Base-by-base conservation (phyloP, 1,140 invertebrate species). In the Dryas iulia region DNA sequence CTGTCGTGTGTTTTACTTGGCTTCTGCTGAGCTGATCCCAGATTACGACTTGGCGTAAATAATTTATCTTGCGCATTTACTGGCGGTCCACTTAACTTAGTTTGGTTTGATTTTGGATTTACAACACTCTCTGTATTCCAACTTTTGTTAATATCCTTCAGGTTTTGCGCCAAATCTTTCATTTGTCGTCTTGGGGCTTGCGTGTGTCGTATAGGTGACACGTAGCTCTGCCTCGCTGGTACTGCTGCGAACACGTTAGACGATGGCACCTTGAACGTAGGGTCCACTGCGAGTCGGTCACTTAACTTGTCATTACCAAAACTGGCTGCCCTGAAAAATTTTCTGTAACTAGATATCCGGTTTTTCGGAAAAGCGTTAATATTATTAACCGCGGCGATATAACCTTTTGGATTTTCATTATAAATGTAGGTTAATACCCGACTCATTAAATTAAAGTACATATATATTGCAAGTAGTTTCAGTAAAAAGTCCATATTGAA, bases 351-450 rank as follows among this genome's bases (percentile, higher is more conserved):
- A 26, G 72, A 74, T 10, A 78, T 31, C 56, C 60, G 62, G 3
- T 63, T 69, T 18, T 71, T 78, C 3, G 70, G 12, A 52, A 74
- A 78, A 1, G 61, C n/a, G 18, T 56, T 72, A 23, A 67, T 53
- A 47, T 21, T 68, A 14, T 66, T 71, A 0, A 63, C 64, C 1
- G 71, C n/a, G 5, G 68, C 59, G 0, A 82, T 35, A 35, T 76
- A 83, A 6, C 78, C 76, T 7, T 71, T 76, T 1, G 78, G 73
- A 25, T 67, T 77, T 10, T 83, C 82, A 26, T 86, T 77, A 59
- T 81, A 83, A 0, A 83, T 76, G 59, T 85, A 81, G 73, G 73
- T 79, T 12, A 69, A 54, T 1, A 78, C 73, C 1, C 76, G 61
- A 7, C 68, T 25, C 10, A 79, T 59, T 31, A 31, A 74, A 25